Conservation (phyloP, 2,113 vertebrate genomes). For the Corythoichthys intestinalis region DNA sequence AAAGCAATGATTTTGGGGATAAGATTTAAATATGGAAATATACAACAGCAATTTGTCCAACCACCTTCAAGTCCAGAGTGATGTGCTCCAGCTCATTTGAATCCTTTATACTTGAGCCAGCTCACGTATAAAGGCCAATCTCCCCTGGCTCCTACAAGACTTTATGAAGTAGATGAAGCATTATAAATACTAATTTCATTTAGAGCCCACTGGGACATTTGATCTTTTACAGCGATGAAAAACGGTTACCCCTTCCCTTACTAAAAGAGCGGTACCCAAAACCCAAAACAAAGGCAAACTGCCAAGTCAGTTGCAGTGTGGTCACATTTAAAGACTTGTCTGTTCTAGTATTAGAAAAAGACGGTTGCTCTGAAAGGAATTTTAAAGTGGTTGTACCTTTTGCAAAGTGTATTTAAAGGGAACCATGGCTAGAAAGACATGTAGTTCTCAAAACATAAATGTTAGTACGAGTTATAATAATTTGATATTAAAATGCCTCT, state of each 20-base stretch:
- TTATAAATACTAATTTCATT: slow-evolving; percentile 69
- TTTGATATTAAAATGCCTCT: no score
- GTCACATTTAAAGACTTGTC: slow-evolving; percentile 59
- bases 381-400: slow-evolving; percentile 40
- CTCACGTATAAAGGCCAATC: slow-evolving; percentile 49
- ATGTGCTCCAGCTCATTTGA: not conserved
- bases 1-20: no score
- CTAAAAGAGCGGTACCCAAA: slow-evolving; percentile 37
- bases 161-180: slow-evolving; percentile 62
- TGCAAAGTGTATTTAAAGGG: not conserved
- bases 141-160: slow-evolving; percentile 47
- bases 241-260: slow-evolving; percentile 37
- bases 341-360: slow-evolving; percentile 38
- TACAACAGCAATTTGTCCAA: no score
- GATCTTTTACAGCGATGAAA: slow-evolving; percentile 27
- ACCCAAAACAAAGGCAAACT: slow-evolving; percentile 49
- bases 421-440: no score
- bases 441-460: no score
- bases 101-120: slow-evolving; percentile 48
- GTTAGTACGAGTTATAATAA: no score
- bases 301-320: slow-evolving; percentile 42
- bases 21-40: no score
- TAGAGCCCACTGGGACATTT: slow-evolving; percentile 47
- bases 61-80: no score
- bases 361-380: slow-evolving; percentile 48